A percentile compares a stretch with the other conserved stretches of the same genome.
Evolutionary conservation across 2,113 vertebrate genomes (phyloP).

Genomic region (Pseudopodoces humilis): DNA sequence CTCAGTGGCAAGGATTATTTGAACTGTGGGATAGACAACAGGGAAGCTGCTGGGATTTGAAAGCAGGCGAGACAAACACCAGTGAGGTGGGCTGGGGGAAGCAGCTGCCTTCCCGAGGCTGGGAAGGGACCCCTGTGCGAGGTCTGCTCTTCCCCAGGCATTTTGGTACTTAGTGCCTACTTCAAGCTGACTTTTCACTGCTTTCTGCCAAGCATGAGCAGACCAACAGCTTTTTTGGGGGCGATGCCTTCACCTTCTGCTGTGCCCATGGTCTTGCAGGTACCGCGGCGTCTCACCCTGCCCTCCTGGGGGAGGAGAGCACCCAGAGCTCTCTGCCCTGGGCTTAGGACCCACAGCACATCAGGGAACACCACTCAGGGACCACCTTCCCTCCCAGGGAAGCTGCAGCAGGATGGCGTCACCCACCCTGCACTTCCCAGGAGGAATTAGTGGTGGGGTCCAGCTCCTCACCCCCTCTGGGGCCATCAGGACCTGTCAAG

Average conservation of each 20-base stretch:
- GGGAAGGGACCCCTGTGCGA: background rate
- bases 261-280: background rate
- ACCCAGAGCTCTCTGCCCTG: background rate
- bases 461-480: background rate
- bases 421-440: background rate
- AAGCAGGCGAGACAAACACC: background rate
- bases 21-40: background rate
- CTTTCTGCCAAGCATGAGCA: background rate
- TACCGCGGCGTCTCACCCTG: background rate
- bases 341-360: background rate
- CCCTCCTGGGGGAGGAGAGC: background rate
- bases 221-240: background rate
- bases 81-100: background rate
- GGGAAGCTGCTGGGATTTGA: background rate
- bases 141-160: too few relatives aligned
- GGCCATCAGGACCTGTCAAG: background rate
- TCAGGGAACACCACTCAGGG: background rate
- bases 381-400: background rate
- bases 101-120: background rate
- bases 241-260: background rate
- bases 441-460: background rate
- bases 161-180: background rate
- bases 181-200: background rate
- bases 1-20: background rate
- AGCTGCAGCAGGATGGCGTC: background rate